Evolutionary conservation across 2,113 vertebrate genomes (phyloP).

Genomic region (Cichladusa arquata): DNA sequence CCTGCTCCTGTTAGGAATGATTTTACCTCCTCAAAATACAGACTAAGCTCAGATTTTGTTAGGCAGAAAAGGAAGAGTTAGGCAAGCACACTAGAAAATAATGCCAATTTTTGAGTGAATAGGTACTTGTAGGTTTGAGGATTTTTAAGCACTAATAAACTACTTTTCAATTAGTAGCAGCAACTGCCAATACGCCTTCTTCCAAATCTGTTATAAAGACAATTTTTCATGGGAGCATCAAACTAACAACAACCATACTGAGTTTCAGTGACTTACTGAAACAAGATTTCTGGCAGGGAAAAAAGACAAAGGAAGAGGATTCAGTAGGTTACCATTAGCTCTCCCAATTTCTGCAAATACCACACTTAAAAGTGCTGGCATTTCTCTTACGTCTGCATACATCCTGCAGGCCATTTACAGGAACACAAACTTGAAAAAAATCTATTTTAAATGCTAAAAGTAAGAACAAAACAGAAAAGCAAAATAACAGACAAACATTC

Average conservation of each 20-base stretch:
- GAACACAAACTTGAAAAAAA: neutral
- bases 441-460: neutral
- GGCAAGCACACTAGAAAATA: neutral
- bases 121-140: neutral
- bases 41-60: neutral
- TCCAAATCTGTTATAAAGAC: neutral
- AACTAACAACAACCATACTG: neutral
- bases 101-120: neutral
- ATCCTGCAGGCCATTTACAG: neutral
- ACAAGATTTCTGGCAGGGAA: neutral
- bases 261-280: neutral
- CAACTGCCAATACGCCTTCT: neutral
- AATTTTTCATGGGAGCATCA: neutral
- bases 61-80: neutral
- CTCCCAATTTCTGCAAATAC: neutral
- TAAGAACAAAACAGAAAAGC: neutral
- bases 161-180: neutral
- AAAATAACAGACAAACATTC: neutral
- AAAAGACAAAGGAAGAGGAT: neutral
- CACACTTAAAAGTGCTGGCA: neutral
- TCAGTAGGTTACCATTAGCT: neutral
- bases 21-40: neutral
- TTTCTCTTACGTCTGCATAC: accelerated
- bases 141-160: neutral
- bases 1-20: neutral